Base-by-base conservation (phyloP, 2,797 vertebrate genomes). In the Dromococcyx pavoninus region DNA sequence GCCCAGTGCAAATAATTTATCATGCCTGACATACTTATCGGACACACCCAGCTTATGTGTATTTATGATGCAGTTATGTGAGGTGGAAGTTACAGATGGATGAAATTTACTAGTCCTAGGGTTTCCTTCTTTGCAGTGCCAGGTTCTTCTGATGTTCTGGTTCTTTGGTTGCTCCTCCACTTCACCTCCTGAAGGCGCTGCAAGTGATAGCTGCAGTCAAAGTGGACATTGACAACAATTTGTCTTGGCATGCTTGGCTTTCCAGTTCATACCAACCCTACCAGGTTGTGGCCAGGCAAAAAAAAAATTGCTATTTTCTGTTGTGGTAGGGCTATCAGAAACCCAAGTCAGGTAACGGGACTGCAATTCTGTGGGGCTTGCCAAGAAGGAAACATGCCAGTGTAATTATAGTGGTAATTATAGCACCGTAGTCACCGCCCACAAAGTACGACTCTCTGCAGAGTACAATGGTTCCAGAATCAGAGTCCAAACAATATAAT, bases 341-440 rank as follows among this genome's bases (percentile, higher is more conserved):
- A 64, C 27, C 23, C 86, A 66, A 88, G 83, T 93, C 92, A 96
- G 96, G 95, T 95, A 95, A 94, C 94, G 91, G 95, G 88, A 96
- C 72, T 79, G 71, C 58, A 88, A 90, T 76, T 92, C 77, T 57
- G 9, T 5, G 80, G 93, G 92, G 86, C 92, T 95, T 43, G 86
- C 94, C 95, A 96, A 95, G 80, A 86, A 93, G 96, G 93, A 96
- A 97, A 80, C 69, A 39, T 57, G 93, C 95, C 95, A 95, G 27
- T 80, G 93, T 95, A 97, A 95, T 97, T 97, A 95, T 14, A 93
- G 91, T 12, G 89, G 94, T 96, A 97, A 95, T 97, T 97, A 95
- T 27, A 97, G 94, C 94, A 92, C 90, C 11, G n/a, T 75, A 96
- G 95, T 93, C 91, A 94, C 94, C 88, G 10, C 95, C 96, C 96